Evolutionary conservation across 2,797 vertebrate species (phyloP).

Genomic region (Peromyscus nudipes): DNA sequence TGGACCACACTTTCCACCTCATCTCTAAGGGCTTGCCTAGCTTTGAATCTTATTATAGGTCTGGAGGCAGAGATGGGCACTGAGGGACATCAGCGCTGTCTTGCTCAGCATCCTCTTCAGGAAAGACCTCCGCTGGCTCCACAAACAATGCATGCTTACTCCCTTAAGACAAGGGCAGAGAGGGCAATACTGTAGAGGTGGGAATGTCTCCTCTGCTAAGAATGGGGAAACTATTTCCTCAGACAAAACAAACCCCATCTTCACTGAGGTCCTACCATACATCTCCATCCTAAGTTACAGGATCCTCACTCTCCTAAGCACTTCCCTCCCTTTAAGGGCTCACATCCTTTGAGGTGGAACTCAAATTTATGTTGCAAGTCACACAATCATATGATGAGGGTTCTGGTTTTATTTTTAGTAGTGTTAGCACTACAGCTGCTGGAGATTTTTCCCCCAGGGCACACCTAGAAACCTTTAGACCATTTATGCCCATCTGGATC

Average conservation of each 20-base stretch:
- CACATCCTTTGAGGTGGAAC: neutral
- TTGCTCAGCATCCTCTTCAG: neutral
- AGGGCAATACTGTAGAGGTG: neutral
- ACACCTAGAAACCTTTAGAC: neutral
- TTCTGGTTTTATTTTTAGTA: neutral
- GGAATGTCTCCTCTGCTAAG: neutral
- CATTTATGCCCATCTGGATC: neutral
- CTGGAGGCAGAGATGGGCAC: neutral
- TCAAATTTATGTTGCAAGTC: neutral
- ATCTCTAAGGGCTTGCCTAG: neutral
- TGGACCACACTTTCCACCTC: neutral
- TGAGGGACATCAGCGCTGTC: neutral
- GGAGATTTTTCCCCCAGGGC: neutral
- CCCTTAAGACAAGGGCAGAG: neutral
- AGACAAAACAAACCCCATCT: neutral
- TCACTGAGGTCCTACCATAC: neutral
- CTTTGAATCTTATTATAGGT: neutral
- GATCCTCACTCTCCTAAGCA: neutral
- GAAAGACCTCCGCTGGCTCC: neutral
- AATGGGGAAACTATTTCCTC: neutral
- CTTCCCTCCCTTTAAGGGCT: neutral
- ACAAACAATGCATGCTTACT: neutral
- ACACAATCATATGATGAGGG: neutral
- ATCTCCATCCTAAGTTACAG: neutral
- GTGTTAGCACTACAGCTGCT: neutral